Evolutionary conservation across 2,113 vertebrate genomes (phyloP).

Genomic region (Hippocampus guttulatus): DNA sequence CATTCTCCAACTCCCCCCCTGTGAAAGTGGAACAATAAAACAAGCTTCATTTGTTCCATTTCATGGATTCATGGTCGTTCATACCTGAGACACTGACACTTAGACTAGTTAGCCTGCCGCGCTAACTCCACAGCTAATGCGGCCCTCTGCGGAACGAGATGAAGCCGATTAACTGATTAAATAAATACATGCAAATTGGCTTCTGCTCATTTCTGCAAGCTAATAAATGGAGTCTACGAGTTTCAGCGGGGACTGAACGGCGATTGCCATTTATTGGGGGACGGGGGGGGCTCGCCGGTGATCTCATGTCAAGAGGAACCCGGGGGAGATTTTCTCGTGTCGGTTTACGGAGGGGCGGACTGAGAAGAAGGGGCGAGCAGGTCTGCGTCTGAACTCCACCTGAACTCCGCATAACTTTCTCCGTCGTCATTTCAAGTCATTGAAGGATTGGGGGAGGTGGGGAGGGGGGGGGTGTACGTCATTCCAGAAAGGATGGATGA

Average conservation of each 20-base stretch:
- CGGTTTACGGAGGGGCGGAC: constrained; percentile 34
- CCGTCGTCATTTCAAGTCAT: constrained; percentile 50
- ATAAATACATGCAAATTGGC: too few relatives aligned
- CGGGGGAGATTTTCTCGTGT: constrained; percentile 46
- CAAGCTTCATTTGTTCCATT: too few relatives aligned
- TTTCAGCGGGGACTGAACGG: constrained; percentile 29
- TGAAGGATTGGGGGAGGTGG: constrained; percentile 15
- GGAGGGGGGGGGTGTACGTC: constrained; percentile 36
- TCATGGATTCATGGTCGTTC: too few relatives aligned
- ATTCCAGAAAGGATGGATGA: constrained; percentile 13
- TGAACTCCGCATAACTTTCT: constrained; percentile 66
- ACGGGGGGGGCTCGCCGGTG: constrained; percentile 31
- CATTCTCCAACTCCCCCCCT: too few relatives aligned
- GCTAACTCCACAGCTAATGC: too few relatives aligned
- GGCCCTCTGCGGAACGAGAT: too few relatives aligned
- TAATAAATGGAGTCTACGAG: background rate
- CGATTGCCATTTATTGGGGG: constrained; percentile 26
- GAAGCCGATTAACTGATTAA: too few relatives aligned
- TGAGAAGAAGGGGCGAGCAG: constrained; percentile 33
- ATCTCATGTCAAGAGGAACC: constrained; percentile 55
- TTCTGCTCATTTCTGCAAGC: too few relatives aligned
- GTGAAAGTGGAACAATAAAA: too few relatives aligned
- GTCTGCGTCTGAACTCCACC: constrained; percentile 57
- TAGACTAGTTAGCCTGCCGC: too few relatives aligned
- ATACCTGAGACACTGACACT: too few relatives aligned